phyloP scores from a whole-genome alignment of 2,888 invertebrate genomes.

The Phyllotreta striolata region DNA sequence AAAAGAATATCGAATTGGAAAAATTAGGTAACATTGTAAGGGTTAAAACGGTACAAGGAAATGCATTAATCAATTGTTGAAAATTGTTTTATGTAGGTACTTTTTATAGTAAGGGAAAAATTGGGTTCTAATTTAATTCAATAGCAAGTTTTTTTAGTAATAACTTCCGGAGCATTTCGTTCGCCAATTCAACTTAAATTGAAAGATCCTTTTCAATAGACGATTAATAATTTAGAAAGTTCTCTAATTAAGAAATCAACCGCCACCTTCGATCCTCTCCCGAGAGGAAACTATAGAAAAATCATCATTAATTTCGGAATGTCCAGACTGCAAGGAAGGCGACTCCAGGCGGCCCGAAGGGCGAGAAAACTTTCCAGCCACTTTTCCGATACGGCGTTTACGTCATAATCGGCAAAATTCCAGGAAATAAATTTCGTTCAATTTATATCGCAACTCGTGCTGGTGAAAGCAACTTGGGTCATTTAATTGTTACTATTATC shows the following conservation, averaged over 20 bases:
- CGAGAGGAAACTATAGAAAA: slow-evolving; percentile 15
- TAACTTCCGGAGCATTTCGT: no score
- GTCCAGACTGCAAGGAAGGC: slow-evolving; percentile 15
- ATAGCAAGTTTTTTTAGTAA: no score
- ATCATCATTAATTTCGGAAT: slow-evolving; percentile 19
- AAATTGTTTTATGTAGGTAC: no score
- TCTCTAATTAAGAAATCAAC: slow-evolving; percentile 17
- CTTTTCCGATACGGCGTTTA: slow-evolving; percentile 24
- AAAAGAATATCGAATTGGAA: no score
- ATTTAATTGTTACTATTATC: slow-evolving; percentile 46
- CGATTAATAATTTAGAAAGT: slow-evolving; percentile 15
- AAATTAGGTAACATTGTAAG: no score
- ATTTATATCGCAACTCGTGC: slow-evolving; percentile 49
- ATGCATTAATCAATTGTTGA: no score
- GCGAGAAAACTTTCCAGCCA: slow-evolving; percentile 15
- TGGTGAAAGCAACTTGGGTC: slow-evolving; percentile 45
- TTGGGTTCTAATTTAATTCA: no score
- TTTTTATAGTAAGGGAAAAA: no score
- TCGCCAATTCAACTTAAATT: neutral
- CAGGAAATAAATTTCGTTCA: slow-evolving; percentile 44
- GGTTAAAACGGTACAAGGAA: no score
- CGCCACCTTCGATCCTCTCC: neutral
- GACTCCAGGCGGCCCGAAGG: slow-evolving; percentile 3
- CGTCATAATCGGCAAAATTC: slow-evolving; percentile 44
- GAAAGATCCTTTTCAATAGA: neutral